phyloP scores from a whole-genome alignment of 2,888 invertebrate genomes.

The Metopia argyrocephala region DNA sequence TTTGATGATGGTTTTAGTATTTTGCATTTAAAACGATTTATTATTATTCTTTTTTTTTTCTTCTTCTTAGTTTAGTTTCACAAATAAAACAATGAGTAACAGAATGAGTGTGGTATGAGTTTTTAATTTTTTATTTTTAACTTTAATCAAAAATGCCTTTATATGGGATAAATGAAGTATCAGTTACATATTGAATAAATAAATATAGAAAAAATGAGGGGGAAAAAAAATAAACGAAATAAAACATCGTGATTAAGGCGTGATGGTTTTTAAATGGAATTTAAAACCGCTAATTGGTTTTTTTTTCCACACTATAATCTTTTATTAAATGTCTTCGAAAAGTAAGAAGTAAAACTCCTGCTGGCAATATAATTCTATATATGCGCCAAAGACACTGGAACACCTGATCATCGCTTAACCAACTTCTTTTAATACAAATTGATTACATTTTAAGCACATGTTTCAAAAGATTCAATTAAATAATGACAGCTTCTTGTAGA shows the following conservation, averaged over 20 bases:
- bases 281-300: slow-evolving; percentile 64
- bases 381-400: slow-evolving; percentile 14
- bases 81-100: background rate
- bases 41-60: too few relatives aligned
- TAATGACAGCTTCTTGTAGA: background rate
- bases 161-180: slow-evolving; percentile 49
- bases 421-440: slow-evolving; percentile 4
- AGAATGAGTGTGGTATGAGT: background rate
- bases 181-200: slow-evolving; percentile 51
- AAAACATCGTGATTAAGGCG: slow-evolving; percentile 53
- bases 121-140: slow-evolving; percentile 12
- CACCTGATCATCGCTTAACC: slow-evolving; percentile 13
- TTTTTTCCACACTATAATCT: slow-evolving; percentile 57
- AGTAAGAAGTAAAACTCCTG: background rate
- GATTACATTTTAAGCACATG: slow-evolving; percentile 21
- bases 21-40: slow-evolving; percentile 62
- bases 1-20: slow-evolving; percentile 67
- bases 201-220: slow-evolving; percentile 3
- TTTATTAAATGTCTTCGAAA: slow-evolving; percentile 36
- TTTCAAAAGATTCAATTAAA: background rate
- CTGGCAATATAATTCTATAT: background rate
- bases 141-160: slow-evolving; percentile 52
- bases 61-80: background rate
- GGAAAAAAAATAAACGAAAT: slow-evolving; percentile 15
- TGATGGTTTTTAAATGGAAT: slow-evolving; percentile 62